Evolutionary conservation across 2,113 vertebrate species (phyloP), one percentile per base, ranked within the genome.

Genomic region (Brienomyrus longianalis): DNA sequence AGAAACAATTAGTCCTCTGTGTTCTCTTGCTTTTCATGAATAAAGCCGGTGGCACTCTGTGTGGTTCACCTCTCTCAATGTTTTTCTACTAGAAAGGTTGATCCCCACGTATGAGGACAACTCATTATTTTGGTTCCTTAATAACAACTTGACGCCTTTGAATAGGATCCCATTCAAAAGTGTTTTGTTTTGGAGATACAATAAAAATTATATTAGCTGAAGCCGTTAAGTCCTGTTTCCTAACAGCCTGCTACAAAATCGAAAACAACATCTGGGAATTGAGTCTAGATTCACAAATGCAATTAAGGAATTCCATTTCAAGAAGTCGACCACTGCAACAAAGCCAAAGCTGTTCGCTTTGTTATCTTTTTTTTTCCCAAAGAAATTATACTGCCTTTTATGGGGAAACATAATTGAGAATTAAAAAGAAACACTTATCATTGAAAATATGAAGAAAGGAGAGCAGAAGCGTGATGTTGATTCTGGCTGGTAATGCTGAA

Each of bases 181-280:
- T 23, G 17, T 47, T 84, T 84, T 84, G 45, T 48, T 84, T 84
- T 84, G 19, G 83, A 84, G 43, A 23, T n/a, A 47, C 83, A 84
- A 45, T 84, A 48, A 83, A 83, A 45, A 45, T 7, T 84, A n/a
- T 48, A 45, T 84, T 31, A 31, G 85, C n/a, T 52, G 23, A 31
- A 86, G 23, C 50, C 54, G n/a, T 52, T 52, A 47, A 27, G 39
- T 86, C 21, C 0, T 86, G 21, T 86, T 48, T 86, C 85, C 85
- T 35, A 86, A 86, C 47, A 86, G 85, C 48, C 50, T 52, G 50
- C 13, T 27, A 52, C 85, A 52, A 31, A 31, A 86, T 86, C 85
- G 85, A 52, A 27, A 52, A 52, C 85, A 51, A 52, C 85, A 86
- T 86, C 47, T 86, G 85, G 85, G 85, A 86, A 86, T 86, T 35